phyloP scores from a whole-genome alignment of 2,113 vertebrate species.

The Leiothrix lutea region DNA sequence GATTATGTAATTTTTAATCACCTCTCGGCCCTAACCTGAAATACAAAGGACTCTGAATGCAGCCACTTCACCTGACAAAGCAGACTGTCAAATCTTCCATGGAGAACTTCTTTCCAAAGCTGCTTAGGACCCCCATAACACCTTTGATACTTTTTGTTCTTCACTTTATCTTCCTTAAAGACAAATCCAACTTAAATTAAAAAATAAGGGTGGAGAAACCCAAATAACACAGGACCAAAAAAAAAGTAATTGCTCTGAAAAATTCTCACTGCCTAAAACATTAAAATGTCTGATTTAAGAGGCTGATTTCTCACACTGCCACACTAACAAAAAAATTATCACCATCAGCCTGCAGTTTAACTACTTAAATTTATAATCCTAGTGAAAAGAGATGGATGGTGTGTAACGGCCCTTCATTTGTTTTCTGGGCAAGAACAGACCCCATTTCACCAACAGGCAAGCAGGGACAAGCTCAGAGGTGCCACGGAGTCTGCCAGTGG shows the following conservation, averaged over 20 bases:
- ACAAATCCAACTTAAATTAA: not conserved
- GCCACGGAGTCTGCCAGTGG: accelerated
- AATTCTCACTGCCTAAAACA: not conserved
- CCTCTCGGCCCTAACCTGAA: not conserved
- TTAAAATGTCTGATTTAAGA: not conserved
- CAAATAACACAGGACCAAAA: not conserved
- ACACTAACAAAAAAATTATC: not conserved
- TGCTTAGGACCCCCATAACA: not conserved
- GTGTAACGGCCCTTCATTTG: not conserved
- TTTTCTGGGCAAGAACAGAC: not conserved
- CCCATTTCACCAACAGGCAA: not conserved
- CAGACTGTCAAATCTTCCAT: not conserved
- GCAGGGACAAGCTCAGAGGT: not conserved
- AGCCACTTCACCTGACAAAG: not conserved
- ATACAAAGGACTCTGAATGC: not conserved
- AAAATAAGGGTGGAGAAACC: not conserved
- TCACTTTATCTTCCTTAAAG: not conserved
- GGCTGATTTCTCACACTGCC: not conserved
- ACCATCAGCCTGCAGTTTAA: not conserved
- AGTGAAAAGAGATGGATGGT: not conserved
- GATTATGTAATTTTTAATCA: not conserved
- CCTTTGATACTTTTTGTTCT: not conserved
- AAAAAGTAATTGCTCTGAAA: not conserved
- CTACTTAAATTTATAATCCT: not conserved
- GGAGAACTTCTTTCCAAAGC: not conserved